A percentile compares a stretch with the other conserved stretches of the same genome.
phyloP scores from a whole-genome alignment of 2,888 invertebrate species.

The Melieria picta region DNA sequence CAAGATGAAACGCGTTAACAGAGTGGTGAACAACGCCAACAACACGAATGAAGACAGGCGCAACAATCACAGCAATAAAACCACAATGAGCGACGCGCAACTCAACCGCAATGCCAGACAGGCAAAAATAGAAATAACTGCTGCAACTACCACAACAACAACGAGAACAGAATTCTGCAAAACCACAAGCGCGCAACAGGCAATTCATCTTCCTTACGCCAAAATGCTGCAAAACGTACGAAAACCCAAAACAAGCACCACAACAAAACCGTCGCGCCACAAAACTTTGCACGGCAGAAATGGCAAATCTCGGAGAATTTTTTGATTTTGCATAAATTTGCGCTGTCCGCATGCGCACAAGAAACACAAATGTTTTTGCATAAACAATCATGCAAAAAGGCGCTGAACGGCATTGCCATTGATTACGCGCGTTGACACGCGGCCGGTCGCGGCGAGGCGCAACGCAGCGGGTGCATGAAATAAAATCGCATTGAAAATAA shows the following conservation, averaged over 20 bases:
- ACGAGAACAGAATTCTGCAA: not conserved
- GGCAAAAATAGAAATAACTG: not conserved
- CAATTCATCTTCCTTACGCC: constrained; percentile 21
- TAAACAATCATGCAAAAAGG: constrained; percentile 30
- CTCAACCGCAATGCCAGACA: not conserved
- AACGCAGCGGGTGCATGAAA: constrained; percentile 10
- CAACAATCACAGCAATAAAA: not conserved
- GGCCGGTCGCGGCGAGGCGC: not conserved
- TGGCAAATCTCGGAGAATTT: not conserved
- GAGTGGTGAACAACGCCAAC: too few species aligned
- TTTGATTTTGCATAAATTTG: constrained; percentile 25
- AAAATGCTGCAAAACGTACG: constrained; percentile 9
- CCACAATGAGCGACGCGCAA: not conserved
- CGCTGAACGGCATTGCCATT: constrained; percentile 8
- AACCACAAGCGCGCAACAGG: constrained; percentile 9
- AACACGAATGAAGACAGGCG: too few species aligned
- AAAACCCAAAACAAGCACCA: not conserved
- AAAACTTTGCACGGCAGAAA: not conserved
- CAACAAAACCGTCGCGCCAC: not conserved
- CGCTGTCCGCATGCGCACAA: constrained; percentile 14
- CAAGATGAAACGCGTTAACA: not conserved
- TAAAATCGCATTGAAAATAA: constrained; percentile 32
- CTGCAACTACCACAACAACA: too few species aligned
- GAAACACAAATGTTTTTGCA: constrained; percentile 23
- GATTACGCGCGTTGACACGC: constrained; percentile 15